A percentile compares a stretch with the other conserved stretches of the same genome.
These are phyloP conservation scores for Oncorhynchus keta DNA, from an alignment of 2,113 vertebrate species.

Conservation along the genomic window DNA sequence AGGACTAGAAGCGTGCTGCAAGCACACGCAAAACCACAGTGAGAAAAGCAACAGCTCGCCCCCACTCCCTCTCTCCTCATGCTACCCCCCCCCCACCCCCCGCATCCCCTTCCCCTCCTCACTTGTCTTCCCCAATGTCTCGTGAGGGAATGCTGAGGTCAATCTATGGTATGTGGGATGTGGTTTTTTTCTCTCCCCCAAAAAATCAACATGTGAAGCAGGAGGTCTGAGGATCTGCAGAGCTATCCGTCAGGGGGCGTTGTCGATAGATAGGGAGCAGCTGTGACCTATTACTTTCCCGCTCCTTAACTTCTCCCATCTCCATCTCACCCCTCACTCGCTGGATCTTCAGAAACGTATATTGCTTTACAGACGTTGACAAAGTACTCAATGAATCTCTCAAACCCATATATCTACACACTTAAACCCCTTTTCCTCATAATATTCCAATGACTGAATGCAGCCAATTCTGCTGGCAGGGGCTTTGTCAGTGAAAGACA, in stretches of 20 bases:
- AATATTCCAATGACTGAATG: not conserved
- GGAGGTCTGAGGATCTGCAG: conserved; percentile 24
- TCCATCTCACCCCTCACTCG: not conserved
- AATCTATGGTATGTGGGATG: conserved; percentile 48
- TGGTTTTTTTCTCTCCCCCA: not conserved
- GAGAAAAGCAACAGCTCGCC: not conserved
- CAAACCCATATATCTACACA: too few relatives aligned
- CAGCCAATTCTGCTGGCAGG: not conserved
- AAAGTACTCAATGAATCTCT: not conserved
- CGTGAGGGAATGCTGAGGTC: conserved; percentile 18
- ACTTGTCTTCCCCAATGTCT: not conserved
- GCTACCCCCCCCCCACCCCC: not conserved
- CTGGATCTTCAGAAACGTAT: not conserved
- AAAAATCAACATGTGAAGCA: conserved; percentile 59
- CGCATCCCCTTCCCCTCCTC: not conserved
- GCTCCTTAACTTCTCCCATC: not conserved
- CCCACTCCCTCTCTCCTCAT: not conserved
- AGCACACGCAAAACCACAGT: not conserved
- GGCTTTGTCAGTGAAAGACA: not conserved
- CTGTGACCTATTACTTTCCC: not conserved
- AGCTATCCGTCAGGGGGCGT: conserved; percentile 17
- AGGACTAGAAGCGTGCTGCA: not conserved
- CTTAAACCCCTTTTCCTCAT: too few relatives aligned
- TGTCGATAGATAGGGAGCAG: not conserved
- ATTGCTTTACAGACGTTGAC: not conserved